Evolutionary conservation across 1,140 invertebrate species (phyloP).

Genomic region (Dendrolimus kikuchii): DNA sequence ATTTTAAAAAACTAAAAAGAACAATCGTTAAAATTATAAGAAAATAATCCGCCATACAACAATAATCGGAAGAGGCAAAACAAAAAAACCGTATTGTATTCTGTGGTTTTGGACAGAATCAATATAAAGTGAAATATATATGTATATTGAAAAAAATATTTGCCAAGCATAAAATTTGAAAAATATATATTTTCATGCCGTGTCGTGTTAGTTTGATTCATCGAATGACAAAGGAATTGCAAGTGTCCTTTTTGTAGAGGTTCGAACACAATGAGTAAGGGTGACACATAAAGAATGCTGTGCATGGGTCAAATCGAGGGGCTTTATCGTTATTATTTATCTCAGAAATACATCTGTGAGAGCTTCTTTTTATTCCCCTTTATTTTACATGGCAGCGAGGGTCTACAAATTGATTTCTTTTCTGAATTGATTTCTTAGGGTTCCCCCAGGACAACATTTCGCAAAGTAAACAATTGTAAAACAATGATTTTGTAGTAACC

Average conservation of each 20-base stretch:
- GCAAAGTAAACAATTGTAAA: not conserved
- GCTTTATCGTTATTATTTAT: conserved; percentile 45
- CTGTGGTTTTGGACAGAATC: no score
- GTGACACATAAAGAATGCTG: conserved; percentile 32
- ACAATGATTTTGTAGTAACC: not conserved
- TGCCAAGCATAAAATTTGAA: no score
- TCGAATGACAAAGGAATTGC: conserved; percentile 25
- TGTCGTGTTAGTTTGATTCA: conserved; percentile 20
- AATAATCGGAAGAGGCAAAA: no score
- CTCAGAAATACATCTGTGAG: conserved; percentile 33
- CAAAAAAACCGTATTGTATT: no score
- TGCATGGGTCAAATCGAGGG: conserved; percentile 32
- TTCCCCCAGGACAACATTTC: conserved; percentile 10
- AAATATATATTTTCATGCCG: not conserved
- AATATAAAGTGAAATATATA: no score
- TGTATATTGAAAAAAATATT: no score
- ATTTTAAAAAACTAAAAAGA: no score
- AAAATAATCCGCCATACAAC: no score
- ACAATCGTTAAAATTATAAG: no score
- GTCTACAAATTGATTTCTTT: conserved; percentile 12
- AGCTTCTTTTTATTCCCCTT: conserved; percentile 27
- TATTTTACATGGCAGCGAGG: conserved; percentile 31
- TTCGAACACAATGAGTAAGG: conserved; percentile 28
- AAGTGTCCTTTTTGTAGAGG: conserved; percentile 26
- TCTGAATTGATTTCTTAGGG: conserved; percentile 28